Evolutionary conservation across 2,888 invertebrate species (phyloP), one percentile per base, ranked within the genome.

Genomic region (Drosophila niveifrons): DNA sequence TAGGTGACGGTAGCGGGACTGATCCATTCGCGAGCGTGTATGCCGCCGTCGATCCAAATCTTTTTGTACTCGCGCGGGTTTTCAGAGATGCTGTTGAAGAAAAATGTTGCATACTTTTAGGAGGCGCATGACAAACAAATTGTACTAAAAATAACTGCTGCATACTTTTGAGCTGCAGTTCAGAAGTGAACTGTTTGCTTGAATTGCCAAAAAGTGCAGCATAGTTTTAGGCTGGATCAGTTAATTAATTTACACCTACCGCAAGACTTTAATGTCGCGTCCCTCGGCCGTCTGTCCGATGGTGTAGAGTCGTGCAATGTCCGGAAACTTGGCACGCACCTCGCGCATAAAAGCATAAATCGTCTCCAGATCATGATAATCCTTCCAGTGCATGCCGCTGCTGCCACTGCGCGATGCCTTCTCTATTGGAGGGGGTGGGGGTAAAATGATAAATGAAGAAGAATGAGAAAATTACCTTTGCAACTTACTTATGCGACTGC

Each of bases 1-100:
- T 94, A 97, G 0, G 96, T 96, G 2, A 96, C 96, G 0, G 95
- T 94, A 0, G 97, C 96, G 0, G 96, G 95, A 44, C 96, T 95
- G 81, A 97, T 96, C 97, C 97, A 98, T 93, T 98, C 98, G 28
- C 98, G 94, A 0, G 97, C 96, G 87, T 97, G 97, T 62, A 97
- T 97, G 9, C 96, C 95, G 0, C 95, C 96, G 80, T 96, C 96
- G 43, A 96, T 92, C 96, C 96, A 96, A 1, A 96, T 93, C 2
- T 95, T 95, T n/a, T 93, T 93, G 58, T 94, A 95, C 3, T 92
- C 93, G 0, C 93, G 92, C 0, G 96, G 95, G 55, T 92, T 90
- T 71, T 96, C 96, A 1, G 96, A 96, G 74, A 96, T 95, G 85
- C 95, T 94, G 56, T 0, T 2, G 11, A 72, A 75, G 11, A 13